phyloP scores from a whole-genome alignment of 1,140 invertebrate species.

The Megalonaias nervosa region DNA sequence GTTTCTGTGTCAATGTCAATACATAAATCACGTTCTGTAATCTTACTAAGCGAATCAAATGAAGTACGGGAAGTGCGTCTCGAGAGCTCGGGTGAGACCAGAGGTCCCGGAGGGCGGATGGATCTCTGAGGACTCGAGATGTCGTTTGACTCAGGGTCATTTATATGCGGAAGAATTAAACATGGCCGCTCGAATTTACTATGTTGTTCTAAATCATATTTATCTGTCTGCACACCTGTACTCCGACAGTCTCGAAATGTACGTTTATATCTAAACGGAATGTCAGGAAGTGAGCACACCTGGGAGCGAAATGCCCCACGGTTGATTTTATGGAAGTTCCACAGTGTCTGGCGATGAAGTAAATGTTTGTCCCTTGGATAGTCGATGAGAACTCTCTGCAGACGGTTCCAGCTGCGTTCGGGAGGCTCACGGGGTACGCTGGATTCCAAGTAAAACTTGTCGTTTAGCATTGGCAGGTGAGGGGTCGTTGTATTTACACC shows the following conservation, averaged over 20 bases:
- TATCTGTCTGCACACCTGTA: slow-evolving; percentile 22
- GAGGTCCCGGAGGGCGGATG: no score
- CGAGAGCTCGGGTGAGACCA: slow-evolving; percentile 14
- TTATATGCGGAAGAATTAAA: no score
- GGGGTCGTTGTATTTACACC: no score
- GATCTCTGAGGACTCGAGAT: no score
- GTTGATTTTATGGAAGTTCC: slow-evolving; percentile 38
- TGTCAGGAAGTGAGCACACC: slow-evolving; percentile 29
- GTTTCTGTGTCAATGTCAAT: no score
- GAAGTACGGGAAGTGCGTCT: slow-evolving; percentile 26
- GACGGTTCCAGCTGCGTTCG: slow-evolving; percentile 25
- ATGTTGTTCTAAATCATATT: background rate
- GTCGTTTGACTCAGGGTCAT: no score
- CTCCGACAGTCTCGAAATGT: slow-evolving; percentile 16
- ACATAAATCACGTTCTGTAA: no score
- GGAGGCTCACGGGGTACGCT: slow-evolving; percentile 16
- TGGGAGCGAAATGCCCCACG: slow-evolving; percentile 31
- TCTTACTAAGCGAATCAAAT: background rate
- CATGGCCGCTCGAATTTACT: no score
- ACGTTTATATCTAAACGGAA: slow-evolving; percentile 23
- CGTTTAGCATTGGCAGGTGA: no score
- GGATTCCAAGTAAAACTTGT: no score
- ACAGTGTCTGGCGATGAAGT: slow-evolving; percentile 31
- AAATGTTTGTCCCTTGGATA: slow-evolving; percentile 30
- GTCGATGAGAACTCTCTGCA: slow-evolving; percentile 34